phyloP scores from a whole-genome alignment of 1,140 invertebrate genomes.

The Pseudomyrmex gracilis region DNA sequence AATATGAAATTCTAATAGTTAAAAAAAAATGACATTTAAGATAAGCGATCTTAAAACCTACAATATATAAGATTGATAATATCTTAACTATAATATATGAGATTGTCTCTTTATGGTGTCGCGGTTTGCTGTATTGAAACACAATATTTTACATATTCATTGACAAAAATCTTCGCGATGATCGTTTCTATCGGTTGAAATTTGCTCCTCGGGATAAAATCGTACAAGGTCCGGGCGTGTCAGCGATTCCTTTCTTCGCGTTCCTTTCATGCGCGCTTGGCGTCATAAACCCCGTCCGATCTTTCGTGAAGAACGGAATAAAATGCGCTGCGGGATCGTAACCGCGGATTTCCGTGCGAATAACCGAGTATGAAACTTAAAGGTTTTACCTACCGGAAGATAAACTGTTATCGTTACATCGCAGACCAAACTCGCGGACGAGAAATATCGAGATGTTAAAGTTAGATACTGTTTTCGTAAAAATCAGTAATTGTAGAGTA shows the following conservation, averaged over 20 bases:
- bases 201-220: conserved; percentile 32
- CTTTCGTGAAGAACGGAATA: conserved; percentile 28
- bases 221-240: conserved; percentile 10
- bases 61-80: too few relatives aligned
- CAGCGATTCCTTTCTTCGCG: conserved; percentile 65
- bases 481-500: not conserved
- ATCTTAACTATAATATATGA: too few relatives aligned
- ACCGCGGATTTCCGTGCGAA: conserved; percentile 45
- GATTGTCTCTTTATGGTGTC: not conserved
- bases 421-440: not conserved
- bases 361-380: conserved; percentile 53
- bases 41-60: not conserved
- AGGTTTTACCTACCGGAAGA: conserved; percentile 15
- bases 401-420: conserved; percentile 51
- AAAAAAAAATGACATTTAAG: not conserved
- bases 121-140: not conserved
- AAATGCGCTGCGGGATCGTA: conserved; percentile 49
- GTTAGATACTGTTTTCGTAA: not conserved
- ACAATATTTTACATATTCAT: not conserved
- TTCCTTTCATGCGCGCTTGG: not conserved
- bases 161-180: not conserved
- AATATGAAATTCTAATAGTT: not conserved
- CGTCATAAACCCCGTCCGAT: conserved; percentile 48
- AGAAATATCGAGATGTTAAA: conserved; percentile 13
- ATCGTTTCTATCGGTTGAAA: conserved; percentile 8